Conservation (phyloP, 2,113 vertebrate species). For the Corythornis cristatus region DNA sequence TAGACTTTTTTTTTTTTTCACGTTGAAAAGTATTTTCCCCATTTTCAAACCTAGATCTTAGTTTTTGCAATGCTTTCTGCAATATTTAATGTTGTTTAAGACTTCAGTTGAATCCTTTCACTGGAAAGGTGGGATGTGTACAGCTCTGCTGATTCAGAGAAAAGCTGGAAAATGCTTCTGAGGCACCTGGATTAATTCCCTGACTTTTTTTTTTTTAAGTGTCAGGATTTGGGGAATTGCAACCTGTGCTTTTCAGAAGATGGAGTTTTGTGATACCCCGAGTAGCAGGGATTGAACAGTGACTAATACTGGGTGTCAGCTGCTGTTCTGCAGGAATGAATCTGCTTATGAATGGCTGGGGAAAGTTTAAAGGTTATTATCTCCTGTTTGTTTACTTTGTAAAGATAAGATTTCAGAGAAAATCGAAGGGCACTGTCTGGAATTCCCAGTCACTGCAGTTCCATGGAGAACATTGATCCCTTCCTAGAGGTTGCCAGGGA, state of each 20-base stretch:
- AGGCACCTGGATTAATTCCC: not conserved
- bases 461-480: slow-evolving; percentile 58
- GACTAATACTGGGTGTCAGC: not conserved
- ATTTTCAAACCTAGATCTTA: not conserved
- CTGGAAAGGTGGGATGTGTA: not conserved
- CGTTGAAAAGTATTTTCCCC: not conserved
- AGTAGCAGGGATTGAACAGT: not conserved
- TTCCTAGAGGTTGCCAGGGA: slow-evolving; percentile 52
- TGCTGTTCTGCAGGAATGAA: slow-evolving; percentile 6
- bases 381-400: slow-evolving; percentile 67
- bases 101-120: not conserved
- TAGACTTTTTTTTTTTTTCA: rapidly evolving
- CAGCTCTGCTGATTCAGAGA: not conserved
- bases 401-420: slow-evolving; percentile 76
- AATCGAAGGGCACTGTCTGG: slow-evolving; percentile 57
- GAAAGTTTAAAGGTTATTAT: slow-evolving; percentile 72
- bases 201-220: not conserved
- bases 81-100: not conserved
- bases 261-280: rapidly evolving
- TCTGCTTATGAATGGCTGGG: slow-evolving; percentile 52
- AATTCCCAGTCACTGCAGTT: slow-evolving; percentile 67
- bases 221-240: not conserved
- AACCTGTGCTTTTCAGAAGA: not conserved
- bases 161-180: not conserved
- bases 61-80: not conserved